Conservation (phyloP, 1,140 invertebrate genomes). For the Aphaenogaster ashmeadi region DNA sequence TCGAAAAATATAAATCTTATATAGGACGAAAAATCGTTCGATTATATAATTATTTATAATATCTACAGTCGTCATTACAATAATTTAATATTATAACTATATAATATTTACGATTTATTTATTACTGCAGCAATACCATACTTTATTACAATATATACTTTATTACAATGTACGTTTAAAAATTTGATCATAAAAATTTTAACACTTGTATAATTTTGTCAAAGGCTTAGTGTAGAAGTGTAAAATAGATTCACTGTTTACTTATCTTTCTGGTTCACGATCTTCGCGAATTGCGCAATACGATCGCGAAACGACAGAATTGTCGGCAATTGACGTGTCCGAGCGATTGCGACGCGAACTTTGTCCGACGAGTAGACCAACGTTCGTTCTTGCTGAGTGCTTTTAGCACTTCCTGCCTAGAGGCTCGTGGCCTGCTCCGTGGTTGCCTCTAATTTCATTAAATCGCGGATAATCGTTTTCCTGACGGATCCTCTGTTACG, state of each 20-base stretch:
- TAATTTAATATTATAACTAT: neutral
- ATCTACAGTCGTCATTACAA: neutral
- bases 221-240: neutral
- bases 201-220: neutral
- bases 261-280: neutral
- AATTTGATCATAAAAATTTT: neutral
- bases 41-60: neutral
- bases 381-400: constrained; percentile 5
- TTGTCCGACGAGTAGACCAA: constrained; percentile 45
- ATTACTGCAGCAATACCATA: neutral
- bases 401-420: constrained; percentile 56
- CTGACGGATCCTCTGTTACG: constrained; percentile 47
- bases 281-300: constrained; percentile 31
- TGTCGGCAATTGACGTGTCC: constrained; percentile 72
- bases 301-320: constrained; percentile 72
- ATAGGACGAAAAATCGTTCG: neutral
- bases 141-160: neutral
- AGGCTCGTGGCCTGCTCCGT: constrained; percentile 24
- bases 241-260: neutral
- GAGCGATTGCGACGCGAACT: constrained; percentile 74
- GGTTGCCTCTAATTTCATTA: constrained; percentile 61
- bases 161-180: neutral
- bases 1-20: constrained; percentile 1
- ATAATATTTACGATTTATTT: constrained; percentile 18
- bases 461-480: constrained; percentile 54